phyloP scores from a whole-genome alignment of 2,113 vertebrate species.

The Forbesichthys papilliferus region DNA sequence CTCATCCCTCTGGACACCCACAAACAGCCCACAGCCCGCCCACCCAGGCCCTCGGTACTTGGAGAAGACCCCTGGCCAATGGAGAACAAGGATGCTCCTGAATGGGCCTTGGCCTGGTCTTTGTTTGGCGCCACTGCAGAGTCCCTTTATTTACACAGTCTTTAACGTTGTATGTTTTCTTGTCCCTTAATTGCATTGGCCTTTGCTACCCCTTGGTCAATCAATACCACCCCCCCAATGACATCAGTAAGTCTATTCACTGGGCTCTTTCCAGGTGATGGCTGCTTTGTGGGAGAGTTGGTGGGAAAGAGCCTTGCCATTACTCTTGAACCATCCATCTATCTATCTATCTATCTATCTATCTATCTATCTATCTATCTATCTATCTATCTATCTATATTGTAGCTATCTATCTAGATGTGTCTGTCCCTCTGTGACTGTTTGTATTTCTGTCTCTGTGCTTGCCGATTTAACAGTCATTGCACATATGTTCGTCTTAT shows the following conservation, averaged over 20 bases:
- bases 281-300: constrained; percentile 51
- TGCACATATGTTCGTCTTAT: background rate
- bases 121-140: constrained; percentile 69
- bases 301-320: constrained; percentile 42
- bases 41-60: constrained; percentile 66
- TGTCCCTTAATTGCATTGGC: constrained; percentile 80
- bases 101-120: constrained; percentile 71
- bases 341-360: constrained; percentile 1
- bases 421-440: constrained; percentile 2
- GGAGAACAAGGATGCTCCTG: constrained; percentile 68
- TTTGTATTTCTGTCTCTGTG: constrained; percentile 10
- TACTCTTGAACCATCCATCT: constrained; percentile 22
- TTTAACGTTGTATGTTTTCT: constrained; percentile 78
- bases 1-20: constrained; percentile 67
- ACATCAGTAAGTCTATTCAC: constrained; percentile 73
- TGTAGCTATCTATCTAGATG: background rate
- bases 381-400: background rate
- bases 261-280: constrained; percentile 63
- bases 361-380: constrained; percentile 5
- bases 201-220: constrained; percentile 69
- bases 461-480: background rate
- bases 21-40: constrained; percentile 63
- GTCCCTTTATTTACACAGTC: constrained; percentile 80
- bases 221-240: constrained; percentile 71
- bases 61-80: constrained; percentile 71